Evolutionary conservation across 2,113 vertebrate genomes (phyloP), one percentile per base, ranked within the genome.

Genomic region (Turdus rufiventris): DNA sequence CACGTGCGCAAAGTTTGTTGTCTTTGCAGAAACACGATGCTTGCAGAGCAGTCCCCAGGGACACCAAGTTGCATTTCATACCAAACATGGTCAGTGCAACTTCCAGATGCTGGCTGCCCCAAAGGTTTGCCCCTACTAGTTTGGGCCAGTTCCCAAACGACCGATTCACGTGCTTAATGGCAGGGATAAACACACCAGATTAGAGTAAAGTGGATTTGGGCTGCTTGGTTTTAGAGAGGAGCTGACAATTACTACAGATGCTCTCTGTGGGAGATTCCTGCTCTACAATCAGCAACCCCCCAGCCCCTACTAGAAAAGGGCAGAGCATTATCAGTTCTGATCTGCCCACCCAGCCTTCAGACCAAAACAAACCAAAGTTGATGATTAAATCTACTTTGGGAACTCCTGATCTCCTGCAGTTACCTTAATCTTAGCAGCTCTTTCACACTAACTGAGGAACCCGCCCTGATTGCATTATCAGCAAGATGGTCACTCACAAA

Each of bases 31-130:
- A 95, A 95, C 83, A 61, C 1, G n/a, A 91, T 29, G 92, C 95
- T 91, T 11, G 48, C 80, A 82, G 92, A 71, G 73, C 93, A 84
- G 24, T 78, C 94, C 76, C 76, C n/a, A 24, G 48, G 70, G 92
- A 77, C 68, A 81, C 19, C 73, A 42, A 84, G 86, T 4, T 80
- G 65, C 76, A 75, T 92, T 97, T 95, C 80, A 94, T 86, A 96
- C 96, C 94, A 96, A 97, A 97, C 94, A 95, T 82, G 83, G 93
- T 91, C 94, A 95, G 74, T 45, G 57, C 65, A 72, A 71, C n/a
- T 87, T 93, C 93, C 96, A 94, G 93, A 95, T 86, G 88, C 86
- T 26, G 77, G 9, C 83, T 95, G 94, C 89, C 91, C 94, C 91
- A 85, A 72, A 96, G 89, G 80, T 94, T 67, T 91, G 83, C 65